Evolutionary conservation across 2,888 invertebrate genomes (phyloP).

Genomic region (Eristalis tenax): DNA sequence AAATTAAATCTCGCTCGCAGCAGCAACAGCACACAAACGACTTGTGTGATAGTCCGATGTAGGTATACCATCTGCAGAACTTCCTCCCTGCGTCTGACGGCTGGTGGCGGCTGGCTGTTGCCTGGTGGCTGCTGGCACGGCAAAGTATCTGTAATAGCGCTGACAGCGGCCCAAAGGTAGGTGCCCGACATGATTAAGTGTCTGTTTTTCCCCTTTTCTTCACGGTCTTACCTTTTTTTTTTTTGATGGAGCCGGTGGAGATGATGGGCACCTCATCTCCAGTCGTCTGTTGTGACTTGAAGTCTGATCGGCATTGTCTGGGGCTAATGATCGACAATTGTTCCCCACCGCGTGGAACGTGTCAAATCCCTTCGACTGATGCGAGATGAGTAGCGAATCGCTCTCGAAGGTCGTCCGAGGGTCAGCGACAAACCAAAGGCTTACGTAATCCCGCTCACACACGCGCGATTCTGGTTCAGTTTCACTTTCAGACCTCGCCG

Average conservation of each 20-base stretch:
- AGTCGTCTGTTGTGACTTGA: slow-evolving; percentile 11
- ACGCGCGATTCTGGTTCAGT: background rate
- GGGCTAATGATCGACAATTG: slow-evolving; percentile 32
- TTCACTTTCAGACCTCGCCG: background rate
- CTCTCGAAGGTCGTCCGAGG: background rate
- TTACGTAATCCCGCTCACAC: background rate
- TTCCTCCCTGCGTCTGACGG: background rate
- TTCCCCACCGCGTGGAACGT: slow-evolving; percentile 42
- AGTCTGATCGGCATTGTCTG: background rate
- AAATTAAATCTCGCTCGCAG: slow-evolving; percentile 56
- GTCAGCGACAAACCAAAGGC: background rate
- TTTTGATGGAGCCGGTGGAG: too few species aligned
- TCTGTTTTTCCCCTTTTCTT: background rate
- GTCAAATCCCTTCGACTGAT: slow-evolving; percentile 29
- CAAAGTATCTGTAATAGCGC: slow-evolving; percentile 14
- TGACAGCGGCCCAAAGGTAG: slow-evolving; percentile 41
- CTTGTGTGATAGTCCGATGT: slow-evolving; percentile 17
- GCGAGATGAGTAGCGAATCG: background rate
- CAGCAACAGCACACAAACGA: slow-evolving; percentile 3
- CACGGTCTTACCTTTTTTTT: too few species aligned
- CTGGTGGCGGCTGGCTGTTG: too few species aligned
- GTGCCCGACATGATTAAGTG: slow-evolving; percentile 8
- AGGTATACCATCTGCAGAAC: background rate
- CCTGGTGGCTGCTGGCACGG: background rate
- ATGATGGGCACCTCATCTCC: background rate